These are phyloP conservation scores for Melanocharis versteri DNA, from an alignment of 2,113 vertebrate genomes.

Conservation along the genomic window DNA sequence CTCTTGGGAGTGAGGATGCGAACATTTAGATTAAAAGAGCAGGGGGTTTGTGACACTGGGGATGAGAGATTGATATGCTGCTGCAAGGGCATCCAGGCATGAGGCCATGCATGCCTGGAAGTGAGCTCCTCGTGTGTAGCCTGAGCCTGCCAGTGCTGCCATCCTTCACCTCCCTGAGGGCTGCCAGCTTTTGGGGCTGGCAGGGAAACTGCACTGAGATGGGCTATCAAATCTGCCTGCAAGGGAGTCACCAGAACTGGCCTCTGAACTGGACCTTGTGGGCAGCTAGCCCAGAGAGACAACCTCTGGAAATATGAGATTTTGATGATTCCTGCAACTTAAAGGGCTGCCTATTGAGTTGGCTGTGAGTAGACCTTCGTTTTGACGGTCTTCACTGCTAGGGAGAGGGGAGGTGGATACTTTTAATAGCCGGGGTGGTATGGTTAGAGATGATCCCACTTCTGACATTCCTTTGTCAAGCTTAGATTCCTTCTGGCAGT, in stretches of 20 bases:
- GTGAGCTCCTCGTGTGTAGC: rapidly evolving
- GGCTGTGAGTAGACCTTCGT: not conserved
- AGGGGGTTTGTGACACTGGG: not conserved
- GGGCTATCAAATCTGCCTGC: not conserved
- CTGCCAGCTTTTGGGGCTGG: not conserved
- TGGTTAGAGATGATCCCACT: not conserved
- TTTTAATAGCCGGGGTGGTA: not conserved
- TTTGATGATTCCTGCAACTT: not conserved
- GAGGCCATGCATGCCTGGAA: not conserved
- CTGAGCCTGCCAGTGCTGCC: not conserved
- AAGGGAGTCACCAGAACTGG: not conserved
- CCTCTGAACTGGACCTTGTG: rapidly evolving
- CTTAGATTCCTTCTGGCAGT: not conserved
- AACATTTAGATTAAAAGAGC: not conserved
- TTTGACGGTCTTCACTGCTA: not conserved
- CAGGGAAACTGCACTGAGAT: not conserved
- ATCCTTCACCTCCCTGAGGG: rapidly evolving
- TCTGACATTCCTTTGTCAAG: not conserved
- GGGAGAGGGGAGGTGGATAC: not conserved
- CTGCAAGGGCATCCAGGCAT: not conserved
- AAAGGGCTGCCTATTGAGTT: not conserved
- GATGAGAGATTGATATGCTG: not conserved
- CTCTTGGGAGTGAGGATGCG: not conserved
- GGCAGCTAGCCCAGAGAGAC: rapidly evolving
- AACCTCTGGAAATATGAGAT: not conserved